Evolutionary conservation across 2,113 vertebrate genomes (phyloP).

Genomic region (Passer montanus): DNA sequence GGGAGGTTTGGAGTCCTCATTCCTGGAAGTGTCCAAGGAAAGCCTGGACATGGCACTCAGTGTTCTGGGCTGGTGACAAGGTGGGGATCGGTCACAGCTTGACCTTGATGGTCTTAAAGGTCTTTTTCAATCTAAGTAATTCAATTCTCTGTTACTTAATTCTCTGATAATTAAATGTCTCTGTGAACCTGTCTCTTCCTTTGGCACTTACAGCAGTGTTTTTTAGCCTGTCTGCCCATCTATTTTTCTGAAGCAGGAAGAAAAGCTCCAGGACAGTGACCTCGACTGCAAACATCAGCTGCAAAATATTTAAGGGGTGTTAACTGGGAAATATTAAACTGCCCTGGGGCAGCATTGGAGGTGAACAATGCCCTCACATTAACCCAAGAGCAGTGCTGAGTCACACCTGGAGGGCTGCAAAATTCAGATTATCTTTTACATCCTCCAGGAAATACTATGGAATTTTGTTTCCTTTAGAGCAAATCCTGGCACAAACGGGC

Average conservation of each 20-base stretch:
- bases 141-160: not conserved
- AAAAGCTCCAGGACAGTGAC: not conserved
- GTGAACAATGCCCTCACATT: not conserved
- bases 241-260: not conserved
- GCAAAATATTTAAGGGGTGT: not conserved
- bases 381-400: not conserved
- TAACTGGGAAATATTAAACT: not conserved
- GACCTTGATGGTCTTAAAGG: not conserved
- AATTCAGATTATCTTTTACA: not conserved
- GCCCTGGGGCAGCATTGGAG: not conserved
- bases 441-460: not conserved
- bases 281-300: not conserved
- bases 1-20: not conserved
- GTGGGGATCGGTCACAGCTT: fast-evolving
- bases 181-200: not conserved
- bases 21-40: not conserved
- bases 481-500: fast-evolving
- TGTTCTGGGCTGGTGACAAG: not conserved
- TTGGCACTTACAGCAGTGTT: not conserved
- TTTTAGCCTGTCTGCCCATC: not conserved
- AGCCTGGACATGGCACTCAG: not conserved
- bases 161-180: not conserved
- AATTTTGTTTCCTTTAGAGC: not conserved
- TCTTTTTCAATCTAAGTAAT: not conserved
- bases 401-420: not conserved